Evolutionary conservation across 2,888 invertebrate species (phyloP).

Genomic region (Erebia ligea): DNA sequence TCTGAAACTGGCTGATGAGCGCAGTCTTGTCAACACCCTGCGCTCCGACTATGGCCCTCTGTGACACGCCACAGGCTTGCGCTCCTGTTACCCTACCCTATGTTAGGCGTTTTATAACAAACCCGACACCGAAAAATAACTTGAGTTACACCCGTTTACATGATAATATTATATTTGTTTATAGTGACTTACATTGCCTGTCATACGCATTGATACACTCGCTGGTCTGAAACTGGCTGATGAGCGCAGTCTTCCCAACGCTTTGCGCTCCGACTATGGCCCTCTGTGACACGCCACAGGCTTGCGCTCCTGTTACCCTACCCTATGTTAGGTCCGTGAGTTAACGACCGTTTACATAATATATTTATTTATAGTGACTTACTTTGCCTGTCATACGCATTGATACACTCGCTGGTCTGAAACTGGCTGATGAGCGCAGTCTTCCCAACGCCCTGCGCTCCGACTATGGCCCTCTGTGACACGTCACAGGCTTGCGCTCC

Average conservation of each 20-base stretch:
- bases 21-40: conserved; percentile 94
- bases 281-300: conserved; percentile 84
- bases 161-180: too few relatives aligned
- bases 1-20: conserved; percentile 94
- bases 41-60: conserved; percentile 89
- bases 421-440: conserved; percentile 94
- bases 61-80: conserved; percentile 80
- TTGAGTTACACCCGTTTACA: too few relatives aligned
- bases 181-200: conserved; percentile 86
- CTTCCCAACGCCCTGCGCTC: conserved; percentile 92
- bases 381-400: conserved; percentile 94
- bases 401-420: conserved; percentile 96
- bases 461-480: conserved; percentile 88
- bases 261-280: conserved; percentile 91
- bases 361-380: conserved; percentile 67
- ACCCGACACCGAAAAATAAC: too few relatives aligned
- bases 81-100: conserved; percentile 57
- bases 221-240: conserved; percentile 95
- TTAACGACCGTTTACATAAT: too few relatives aligned
- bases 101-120: background rate
- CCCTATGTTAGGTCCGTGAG: too few relatives aligned
- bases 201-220: conserved; percentile 97
- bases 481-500: conserved; percentile 80
- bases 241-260: conserved; percentile 93
- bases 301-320: conserved; percentile 74